Conservation (phyloP, 2,888 invertebrate genomes). For the Eupithecia pulchellata region DNA sequence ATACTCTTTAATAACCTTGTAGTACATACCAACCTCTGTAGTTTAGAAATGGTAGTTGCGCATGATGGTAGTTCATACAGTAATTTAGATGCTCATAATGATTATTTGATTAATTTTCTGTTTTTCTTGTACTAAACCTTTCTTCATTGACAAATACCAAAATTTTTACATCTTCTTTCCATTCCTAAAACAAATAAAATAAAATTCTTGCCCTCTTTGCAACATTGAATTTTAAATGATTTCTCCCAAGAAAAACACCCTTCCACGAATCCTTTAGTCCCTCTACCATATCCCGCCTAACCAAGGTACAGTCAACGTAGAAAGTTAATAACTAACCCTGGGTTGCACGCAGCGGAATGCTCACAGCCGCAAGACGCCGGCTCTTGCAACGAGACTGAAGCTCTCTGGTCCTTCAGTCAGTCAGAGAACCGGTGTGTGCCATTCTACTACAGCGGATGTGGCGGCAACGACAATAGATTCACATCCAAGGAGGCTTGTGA, state of each 20-base stretch:
- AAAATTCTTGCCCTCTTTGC: background rate
- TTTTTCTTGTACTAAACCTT: slow-evolving; percentile 30
- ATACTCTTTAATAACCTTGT: background rate
- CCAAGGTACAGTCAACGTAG: slow-evolving; percentile 36
- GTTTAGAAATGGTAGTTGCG: slow-evolving; percentile 10
- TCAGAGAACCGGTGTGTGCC: slow-evolving; percentile 94
- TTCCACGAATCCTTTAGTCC: background rate
- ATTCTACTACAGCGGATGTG: slow-evolving; percentile 97
- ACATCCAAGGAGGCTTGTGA: slow-evolving; percentile 90
- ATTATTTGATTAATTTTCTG: slow-evolving; percentile 19
- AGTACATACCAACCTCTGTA: background rate
- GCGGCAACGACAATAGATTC: slow-evolving; percentile 95
- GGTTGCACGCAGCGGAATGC: slow-evolving; percentile 88
- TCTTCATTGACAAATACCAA: slow-evolving; percentile 40
- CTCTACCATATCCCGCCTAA: background rate
- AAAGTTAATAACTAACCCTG: slow-evolving; percentile 60
- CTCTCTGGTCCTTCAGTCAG: slow-evolving; percentile 94
- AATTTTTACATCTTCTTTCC: background rate
- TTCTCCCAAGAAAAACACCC: background rate
- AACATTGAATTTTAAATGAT: background rate
- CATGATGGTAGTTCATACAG: background rate
- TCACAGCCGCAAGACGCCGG: slow-evolving; percentile 90
- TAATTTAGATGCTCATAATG: background rate
- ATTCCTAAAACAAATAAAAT: background rate
- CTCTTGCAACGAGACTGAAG: slow-evolving; percentile 90